A percentile compares a stretch with the other conserved stretches of the same genome.
Evolutionary conservation across 2,113 vertebrate genomes (phyloP).

Genomic region (Orycteropus afer): DNA sequence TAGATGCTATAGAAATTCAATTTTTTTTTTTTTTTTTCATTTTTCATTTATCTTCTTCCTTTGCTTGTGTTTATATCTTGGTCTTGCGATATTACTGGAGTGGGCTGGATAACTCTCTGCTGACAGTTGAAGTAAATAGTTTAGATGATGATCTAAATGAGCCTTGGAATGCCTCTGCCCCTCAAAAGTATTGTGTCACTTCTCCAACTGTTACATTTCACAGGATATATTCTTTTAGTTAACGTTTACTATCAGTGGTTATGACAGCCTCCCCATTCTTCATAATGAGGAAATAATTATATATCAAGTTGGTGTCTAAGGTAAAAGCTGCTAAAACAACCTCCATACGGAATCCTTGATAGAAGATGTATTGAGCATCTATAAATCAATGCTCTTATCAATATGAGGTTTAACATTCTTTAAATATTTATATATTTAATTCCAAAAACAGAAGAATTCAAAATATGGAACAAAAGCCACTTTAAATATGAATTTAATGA

Average conservation of each 20-base stretch:
- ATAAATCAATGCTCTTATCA: constrained; percentile 7
- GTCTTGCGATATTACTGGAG: neutral
- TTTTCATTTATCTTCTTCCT: neutral
- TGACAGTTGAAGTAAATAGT: neutral
- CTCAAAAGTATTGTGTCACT: neutral
- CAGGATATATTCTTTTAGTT: neutral
- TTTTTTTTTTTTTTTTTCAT: neutral
- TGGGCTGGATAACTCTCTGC: neutral
- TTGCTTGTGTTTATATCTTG: neutral
- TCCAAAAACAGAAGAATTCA: neutral
- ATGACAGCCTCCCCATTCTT: constrained; percentile 30
- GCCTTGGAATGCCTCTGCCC: neutral
- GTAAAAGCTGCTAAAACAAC: constrained; percentile 10
- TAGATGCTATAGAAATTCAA: neutral
- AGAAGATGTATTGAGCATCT: neutral
- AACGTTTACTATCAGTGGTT: neutral
- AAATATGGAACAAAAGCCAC: neutral
- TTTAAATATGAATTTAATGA: too few species aligned
- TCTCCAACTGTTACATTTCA: neutral
- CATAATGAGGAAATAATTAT: neutral
- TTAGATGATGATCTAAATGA: neutral
- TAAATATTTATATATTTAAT: neutral
- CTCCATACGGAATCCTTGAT: neutral
- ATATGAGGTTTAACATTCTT: neutral
- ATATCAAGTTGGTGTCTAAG: neutral